Base-by-base conservation (phyloP, 53 echinoderm and acorn worm species). In the Astropecten irregularis region DNA sequence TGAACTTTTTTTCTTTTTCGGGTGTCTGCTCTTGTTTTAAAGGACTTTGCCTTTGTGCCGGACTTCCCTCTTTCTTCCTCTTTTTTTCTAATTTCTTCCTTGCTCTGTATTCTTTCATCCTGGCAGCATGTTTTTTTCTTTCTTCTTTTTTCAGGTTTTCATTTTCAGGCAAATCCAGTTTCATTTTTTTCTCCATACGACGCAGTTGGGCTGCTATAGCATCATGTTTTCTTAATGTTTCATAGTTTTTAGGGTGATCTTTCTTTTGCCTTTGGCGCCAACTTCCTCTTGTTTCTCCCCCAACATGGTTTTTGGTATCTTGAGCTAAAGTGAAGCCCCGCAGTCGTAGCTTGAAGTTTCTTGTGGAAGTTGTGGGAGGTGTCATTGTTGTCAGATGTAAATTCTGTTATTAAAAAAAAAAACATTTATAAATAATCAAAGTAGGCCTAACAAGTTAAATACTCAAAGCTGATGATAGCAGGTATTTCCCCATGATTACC, bases 31-130 rank as follows among this genome's bases (percentile, higher is more conserved):
- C n/a, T n/a, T 70, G 28, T 20, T 79, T 9, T 23, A 33, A 2
- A 9, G 63, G 10, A 67, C 50, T 55, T 40, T 47, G 16, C 42
- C 50, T 66, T 10, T 40, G 9, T 44, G 32, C 6, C 42, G 3
- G n/a, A n/a, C n/a, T 68, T 69, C 49, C 27, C 15, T 69, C 69
- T 69, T 40, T 66, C 67, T 65, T 65, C 7, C 18, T 66, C 66
- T 51, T 51, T 34, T 11, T 40, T 53, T 83, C 67, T 67, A 83
- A 66, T 36, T 55, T 84, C 40, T 84, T 84, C 85, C n/a, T 84
- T 54, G 71, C 73, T 59, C 85, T 84, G 59, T 84, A 68, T 66
- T 85, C 73, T 58, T 44, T 38, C 85, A 73, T 39, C 70, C 85
- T 85, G 23, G 22, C 42, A 58, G 55, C 44, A 47, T 59, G 51